Conservation (phyloP, 2,113 vertebrate genomes). For the Emydura subglobosa region DNA sequence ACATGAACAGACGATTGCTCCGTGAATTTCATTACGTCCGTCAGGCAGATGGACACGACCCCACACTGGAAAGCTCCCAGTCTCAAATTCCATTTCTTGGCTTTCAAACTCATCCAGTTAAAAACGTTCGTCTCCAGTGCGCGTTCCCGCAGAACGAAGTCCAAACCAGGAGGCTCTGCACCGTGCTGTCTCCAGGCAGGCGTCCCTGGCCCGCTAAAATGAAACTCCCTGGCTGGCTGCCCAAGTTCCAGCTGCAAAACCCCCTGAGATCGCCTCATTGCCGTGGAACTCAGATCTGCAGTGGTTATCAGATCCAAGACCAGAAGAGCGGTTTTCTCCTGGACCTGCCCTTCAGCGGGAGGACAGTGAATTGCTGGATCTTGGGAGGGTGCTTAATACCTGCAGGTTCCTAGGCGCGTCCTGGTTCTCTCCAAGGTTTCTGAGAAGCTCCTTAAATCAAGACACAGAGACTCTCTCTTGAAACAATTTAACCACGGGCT, state of each 20-base stretch:
- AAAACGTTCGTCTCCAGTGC: background rate
- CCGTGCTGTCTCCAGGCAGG: background rate
- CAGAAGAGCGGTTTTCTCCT: background rate
- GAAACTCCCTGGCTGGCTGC: no score
- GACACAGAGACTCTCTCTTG: background rate
- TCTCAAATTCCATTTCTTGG: background rate
- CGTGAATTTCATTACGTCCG: background rate
- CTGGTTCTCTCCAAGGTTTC: background rate
- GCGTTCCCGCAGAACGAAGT: background rate
- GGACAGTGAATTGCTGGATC: background rate
- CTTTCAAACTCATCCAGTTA: background rate
- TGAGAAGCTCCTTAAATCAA: background rate
- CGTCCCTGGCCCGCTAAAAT: no score
- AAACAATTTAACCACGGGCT: background rate
- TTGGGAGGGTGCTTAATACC: background rate
- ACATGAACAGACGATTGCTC: background rate
- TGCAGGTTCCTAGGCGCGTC: background rate
- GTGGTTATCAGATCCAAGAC: background rate
- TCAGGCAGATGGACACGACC: background rate
- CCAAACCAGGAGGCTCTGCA: background rate
- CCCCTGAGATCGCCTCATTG: background rate
- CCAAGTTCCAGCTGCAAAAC: background rate
- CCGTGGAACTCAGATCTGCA: background rate
- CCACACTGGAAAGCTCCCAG: background rate
- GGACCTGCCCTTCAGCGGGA: background rate